Evolutionary conservation across 2,797 vertebrate genomes (phyloP), one percentile per base, ranked within the genome.

Genomic region (Ataeniobius toweri): DNA sequence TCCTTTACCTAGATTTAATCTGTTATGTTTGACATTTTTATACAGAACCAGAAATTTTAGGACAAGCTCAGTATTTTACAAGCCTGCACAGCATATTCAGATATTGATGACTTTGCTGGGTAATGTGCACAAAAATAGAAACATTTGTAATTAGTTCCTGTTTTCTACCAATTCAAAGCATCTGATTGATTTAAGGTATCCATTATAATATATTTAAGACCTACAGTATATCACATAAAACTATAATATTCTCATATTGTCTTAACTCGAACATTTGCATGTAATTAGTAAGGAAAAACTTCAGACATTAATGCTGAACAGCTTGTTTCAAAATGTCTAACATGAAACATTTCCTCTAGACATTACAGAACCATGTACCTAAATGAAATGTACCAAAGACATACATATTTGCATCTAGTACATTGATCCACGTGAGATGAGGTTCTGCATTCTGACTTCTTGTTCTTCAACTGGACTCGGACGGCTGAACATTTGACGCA

Each of bases 341-440:
- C 44, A 12, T 44, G 5, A 24, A 68, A 22, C 12, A 44, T 5
- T 14, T 44, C 5, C 39, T 24, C 22, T 68, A 41, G 6, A 24
- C 4, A 5, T n/a, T 44, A 13, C 65, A 68, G 22, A 26, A 68
- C 39, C 39, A 68, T 41, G 9, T 71, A 6, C 36, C 56, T 9
- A 41, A 59, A 58, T 1, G 48, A 31, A 50, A 68, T 67, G 1
- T 22, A 10, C 31, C 18, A 36, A 36, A 36, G 36, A 36, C 36
- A 36, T 36, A 36, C 36, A 55, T 2, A 55, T 68, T 26, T 55
- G 51, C 6, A 68, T 70, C 85, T 90, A 94, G 51, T 88, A 89
- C 79, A 94, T 79, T 46, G 93, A 91, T 74, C 89, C 93, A 14
- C 76, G 88, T 5, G 94, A 94, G 7, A 87, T 50, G 3, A 85